phyloP scores from a whole-genome alignment of 2,113 vertebrate genomes.

The Formicarius rufipectus region DNA sequence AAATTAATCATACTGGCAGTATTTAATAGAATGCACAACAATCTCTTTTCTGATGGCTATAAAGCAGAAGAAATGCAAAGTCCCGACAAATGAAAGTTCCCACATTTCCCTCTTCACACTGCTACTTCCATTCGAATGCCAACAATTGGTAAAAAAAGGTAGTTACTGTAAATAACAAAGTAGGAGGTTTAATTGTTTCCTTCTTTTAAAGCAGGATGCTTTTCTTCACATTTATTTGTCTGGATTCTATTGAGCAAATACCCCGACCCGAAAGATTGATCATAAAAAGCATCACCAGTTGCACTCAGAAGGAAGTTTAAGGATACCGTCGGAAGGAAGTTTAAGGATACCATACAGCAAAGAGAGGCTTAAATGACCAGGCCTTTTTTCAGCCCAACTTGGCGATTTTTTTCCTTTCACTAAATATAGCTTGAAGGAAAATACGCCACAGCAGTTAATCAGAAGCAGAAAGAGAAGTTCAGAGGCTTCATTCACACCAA shows the following conservation, averaged over 20 bases:
- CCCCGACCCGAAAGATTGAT: constrained; percentile 27
- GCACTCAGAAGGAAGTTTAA: constrained; percentile 52
- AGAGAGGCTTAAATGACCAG: constrained; percentile 35
- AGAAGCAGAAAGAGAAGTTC: constrained; percentile 25
- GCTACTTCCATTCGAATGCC: constrained; percentile 70
- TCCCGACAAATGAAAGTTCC: constrained; percentile 76
- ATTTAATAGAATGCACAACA: constrained; percentile 82
- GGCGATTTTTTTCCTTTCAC: background rate
- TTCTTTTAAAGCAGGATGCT: constrained; percentile 65
- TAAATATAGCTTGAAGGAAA: constrained; percentile 29
- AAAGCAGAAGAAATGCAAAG: constrained; percentile 75
- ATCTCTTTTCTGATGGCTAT: constrained; percentile 77
- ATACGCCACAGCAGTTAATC: background rate
- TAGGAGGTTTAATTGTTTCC: constrained; percentile 70
- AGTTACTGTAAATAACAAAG: constrained; percentile 76
- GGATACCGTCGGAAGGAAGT: constrained; percentile 54
- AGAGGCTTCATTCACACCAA: background rate
- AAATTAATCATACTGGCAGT: constrained; percentile 85
- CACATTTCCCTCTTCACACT: constrained; percentile 76
- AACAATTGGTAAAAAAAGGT: constrained; percentile 73
- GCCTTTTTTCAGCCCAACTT: constrained; percentile 42
- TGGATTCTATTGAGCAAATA: constrained; percentile 63
- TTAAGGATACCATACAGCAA: constrained; percentile 35
- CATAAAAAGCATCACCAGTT: constrained; percentile 61
- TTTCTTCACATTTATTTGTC: constrained; percentile 57